Evolutionary conservation across 2,113 vertebrate species (phyloP).

Genomic region (Paralichthys olivaceus): DNA sequence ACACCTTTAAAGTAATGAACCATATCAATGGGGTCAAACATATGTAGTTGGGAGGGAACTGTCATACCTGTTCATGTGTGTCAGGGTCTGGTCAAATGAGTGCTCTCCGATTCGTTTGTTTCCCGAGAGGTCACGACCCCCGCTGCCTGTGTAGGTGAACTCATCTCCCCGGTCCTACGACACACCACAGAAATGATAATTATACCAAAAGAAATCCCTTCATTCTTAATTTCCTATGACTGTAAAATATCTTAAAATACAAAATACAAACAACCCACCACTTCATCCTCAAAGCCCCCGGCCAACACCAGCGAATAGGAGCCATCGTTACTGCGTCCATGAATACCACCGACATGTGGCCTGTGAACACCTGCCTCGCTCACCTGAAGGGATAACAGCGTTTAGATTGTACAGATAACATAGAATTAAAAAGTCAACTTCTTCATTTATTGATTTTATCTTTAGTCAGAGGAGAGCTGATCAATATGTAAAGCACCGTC

Average conservation of each 20-base stretch:
- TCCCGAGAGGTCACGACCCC: conserved; percentile 97
- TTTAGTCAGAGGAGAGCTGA: too few relatives aligned
- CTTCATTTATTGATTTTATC: too few relatives aligned
- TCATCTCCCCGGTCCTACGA: conserved; percentile 96
- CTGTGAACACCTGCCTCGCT: conserved; percentile 98
- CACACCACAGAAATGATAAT: neutral
- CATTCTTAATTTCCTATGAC: too few relatives aligned
- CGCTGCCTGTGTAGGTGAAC: conserved; percentile 98
- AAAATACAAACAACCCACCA: conserved; percentile 85
- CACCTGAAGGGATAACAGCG: conserved; percentile 81
- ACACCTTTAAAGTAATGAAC: neutral
- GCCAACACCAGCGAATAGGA: conserved; percentile 97
- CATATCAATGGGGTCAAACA: neutral
- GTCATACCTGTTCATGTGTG: conserved; percentile 97
- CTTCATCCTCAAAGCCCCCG: conserved; percentile 98
- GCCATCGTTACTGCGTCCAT: conserved; percentile 97
- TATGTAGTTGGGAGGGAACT: neutral
- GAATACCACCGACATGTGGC: conserved; percentile 97
- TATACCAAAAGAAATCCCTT: neutral
- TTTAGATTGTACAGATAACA: neutral
- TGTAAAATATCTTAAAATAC: neutral
- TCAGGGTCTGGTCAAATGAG: conserved; percentile 97
- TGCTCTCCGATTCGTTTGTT: conserved; percentile 99
- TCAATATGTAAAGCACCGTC: neutral
- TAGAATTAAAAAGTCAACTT: neutral